Base-by-base conservation (phyloP, 2,888 invertebrate species). In the Scaeva pyrastri region DNA sequence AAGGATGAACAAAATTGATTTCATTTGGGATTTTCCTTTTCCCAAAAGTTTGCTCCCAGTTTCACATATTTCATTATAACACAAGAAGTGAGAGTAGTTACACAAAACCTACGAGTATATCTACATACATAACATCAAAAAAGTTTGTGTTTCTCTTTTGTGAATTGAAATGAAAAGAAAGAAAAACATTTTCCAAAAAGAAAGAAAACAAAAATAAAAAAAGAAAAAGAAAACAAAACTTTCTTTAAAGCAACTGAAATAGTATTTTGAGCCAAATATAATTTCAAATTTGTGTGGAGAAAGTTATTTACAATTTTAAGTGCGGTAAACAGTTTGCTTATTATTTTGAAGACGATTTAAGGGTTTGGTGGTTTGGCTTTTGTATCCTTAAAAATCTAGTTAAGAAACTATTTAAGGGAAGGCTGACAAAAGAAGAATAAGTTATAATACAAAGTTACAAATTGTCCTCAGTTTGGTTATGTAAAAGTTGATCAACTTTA, bases 21-120 rank as follows among this genome's bases (percentile, higher is more conserved):
- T 73, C 50, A 73, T 73, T 73, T 73, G 73, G 50, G 73, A 72
- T 50, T 60, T 73, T 62, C 36, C 50, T 73, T 50, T 50, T 23
- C 36, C 31, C 60, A 60, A 73, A 73, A 50, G 60, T 73, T 50
- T 48, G 21, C 4, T 41, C 10, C 8, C 10, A 19, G 58, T 36
- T 58, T 72, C 7, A 6, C 62, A 43, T 64, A 45, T 50, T 60
- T 60, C 41, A 23, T 73, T 43, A 31, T 19, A 10, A 8, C 21
- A 16, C 31, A 36, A 48, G 6, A 26, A 21, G 31, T 56, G 48
- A 48, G 72, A 56, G 31, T 58, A n/a, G 68, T 39, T 39, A 72
- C 26, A 36, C 41, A 70, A 58, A 60, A 58, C 19, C 41, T 23
- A 62, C 31, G 31, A 31, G 31, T 31, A 31, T 31, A 6, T 31